Evolutionary conservation across 2,797 vertebrate species (phyloP), one percentile per base, ranked within the genome.

Genomic region (Lophotriccus pileatus): DNA sequence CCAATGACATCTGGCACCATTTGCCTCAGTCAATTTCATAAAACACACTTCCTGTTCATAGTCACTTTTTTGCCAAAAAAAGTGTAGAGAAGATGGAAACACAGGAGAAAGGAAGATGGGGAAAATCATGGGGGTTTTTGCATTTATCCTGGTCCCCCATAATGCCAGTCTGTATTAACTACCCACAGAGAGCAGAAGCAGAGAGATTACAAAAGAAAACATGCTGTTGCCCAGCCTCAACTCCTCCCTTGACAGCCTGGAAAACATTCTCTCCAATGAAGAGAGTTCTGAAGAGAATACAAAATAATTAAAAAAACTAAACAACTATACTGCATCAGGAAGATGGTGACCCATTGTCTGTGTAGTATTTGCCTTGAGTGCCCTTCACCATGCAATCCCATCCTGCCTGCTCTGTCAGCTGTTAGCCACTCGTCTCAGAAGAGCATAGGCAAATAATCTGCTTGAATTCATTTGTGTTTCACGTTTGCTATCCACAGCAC

Each of bases 81-180:
- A 47, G 1, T 4, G 15, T 5, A 70, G 25, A 52, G 34, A 62
- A 66, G 9, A 68, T 0, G 63, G 39, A 80, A 91, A 84, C 0
- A 2, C 10, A 78, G 64, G 8, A 72, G 39, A 89, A 92, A 59
- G 6, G 15, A 53, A 88, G 59, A 59, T 3, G 3, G 3, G 44
- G 44, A 32, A 73, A 66, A 87, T 44, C 15, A 4, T 64, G 12
- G 2, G 1, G 0, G 0, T 8, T 43, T 58, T 30, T 59, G 18
- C 17, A 49, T 56, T 89, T 69, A 43, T 37, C 10, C 22, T 10
- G 67, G 30, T 67, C 24, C 16, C 16, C 30, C 7, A 10, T 18
- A 79, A 52, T 21, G 22, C 34, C 18, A 4, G 9, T 47, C 27
- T 74, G 7, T 37, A 66, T 0, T n/a, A n/a, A 50, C 44, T 39